Base-by-base conservation (phyloP, 64 coral and sea anemone species). In the Anthopleura sola region DNA sequence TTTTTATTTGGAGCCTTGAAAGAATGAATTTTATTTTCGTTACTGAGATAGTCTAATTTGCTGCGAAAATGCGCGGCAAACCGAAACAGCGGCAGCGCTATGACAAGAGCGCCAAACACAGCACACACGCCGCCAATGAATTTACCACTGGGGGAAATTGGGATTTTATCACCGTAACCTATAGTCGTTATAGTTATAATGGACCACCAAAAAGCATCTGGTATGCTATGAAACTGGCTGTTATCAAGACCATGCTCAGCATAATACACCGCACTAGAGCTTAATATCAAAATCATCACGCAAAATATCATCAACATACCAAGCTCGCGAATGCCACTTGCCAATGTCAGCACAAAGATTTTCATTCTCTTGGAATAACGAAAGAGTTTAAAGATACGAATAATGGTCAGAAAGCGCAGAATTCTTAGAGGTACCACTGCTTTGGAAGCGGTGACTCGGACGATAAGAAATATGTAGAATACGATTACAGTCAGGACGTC, bases 201-300 rank as follows among this genome's bases (percentile, higher is more conserved):
- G 9, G 93, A 86, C 93, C 93, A 95, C 93, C 93, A 95, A 91
- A 95, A 95, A 5, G 89, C 82, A 80, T 85, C 83, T 16, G 93
- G 93, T 8, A 95, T 85, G 57, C 93, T 95, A 17, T 60, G 15
- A 77, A 95, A 95, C 32, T 91, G 36, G 40, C 49, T 82, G 19
- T 57, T 80, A 31, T 88, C 68, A 10, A 58, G 32, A 1, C 91
- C 68, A 68, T 88, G 71, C 8, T 95, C 93, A 19, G 89, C 89
- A 75, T 85, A 82, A 34, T 87, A 91, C 5, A 95, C 77, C 13
- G 86, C 85, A 36, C 85, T 95, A 6, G 93, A 91, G 26, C 89
- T 91, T 12, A 95, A 29, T 55, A 95, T 80, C 49, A 88, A 62
- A 58, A 91, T 84, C 17, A 87, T 88, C 10, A 78, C 60, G n/a